Base-by-base conservation (phyloP, 2,797 vertebrate species). In the Helostoma temminkii region DNA sequence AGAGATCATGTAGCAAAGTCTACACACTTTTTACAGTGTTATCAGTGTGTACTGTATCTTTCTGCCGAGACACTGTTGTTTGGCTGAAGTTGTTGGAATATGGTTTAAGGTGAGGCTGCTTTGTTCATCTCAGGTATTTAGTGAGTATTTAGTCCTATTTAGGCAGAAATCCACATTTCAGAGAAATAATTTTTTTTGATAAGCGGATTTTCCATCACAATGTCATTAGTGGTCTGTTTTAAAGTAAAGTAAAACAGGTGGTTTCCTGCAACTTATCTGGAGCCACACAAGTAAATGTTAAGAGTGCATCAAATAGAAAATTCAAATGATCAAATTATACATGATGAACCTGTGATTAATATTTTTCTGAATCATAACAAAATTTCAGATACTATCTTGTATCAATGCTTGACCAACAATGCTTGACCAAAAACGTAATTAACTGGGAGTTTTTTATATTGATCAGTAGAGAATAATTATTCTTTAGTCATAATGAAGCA, bases 371-470 rank as follows among this genome's bases (percentile, higher is more conserved):
- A 48, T 62, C 47, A n/a, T 22, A 32, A 26, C 14, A 56, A 37
- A 56, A 43, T 37, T 7, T 18, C 21, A 49, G 45, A 52, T 9
- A 1, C 14, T 36, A 22, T 42, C 56, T 45, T n/a, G n/a, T n/a
- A n/a, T 34, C 1, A 1, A 37, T 45, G 15, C 30, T 39, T 18
- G 16, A 30, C 4, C 28, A 52, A 49, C 25, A 71, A 49, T 58
- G 15, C 41, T 21, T 4, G 15, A n/a, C 19, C 49, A 42, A 60
- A 67, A 59, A 64, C n/a, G 24, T 32, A 43, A 49, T 66, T 46
- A 45, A 41, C 24, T 49, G 28, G 15, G 5, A 66, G 34, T 19
- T 55, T 81, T 77, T 77, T 67, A 64, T 69, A 60, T 58, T 48
- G 34, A 65, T 65, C 47, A 64, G 43, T 61, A 25, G 39, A 57